phyloP scores from a whole-genome alignment of 1,140 invertebrate genomes.

The Calliopsis andreniformis region DNA sequence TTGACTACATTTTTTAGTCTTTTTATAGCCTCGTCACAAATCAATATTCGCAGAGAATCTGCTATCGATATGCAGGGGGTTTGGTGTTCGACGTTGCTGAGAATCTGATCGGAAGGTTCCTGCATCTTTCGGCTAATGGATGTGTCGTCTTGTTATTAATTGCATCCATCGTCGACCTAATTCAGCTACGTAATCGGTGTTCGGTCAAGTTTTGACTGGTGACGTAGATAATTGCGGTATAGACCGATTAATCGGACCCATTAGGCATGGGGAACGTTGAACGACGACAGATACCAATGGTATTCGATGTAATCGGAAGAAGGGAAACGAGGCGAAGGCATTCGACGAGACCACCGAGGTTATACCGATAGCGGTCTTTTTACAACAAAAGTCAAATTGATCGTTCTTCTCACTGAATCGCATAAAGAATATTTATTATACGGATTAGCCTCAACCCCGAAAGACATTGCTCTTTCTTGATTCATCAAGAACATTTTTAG shows the following conservation, averaged over 20 bases:
- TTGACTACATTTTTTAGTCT: background rate
- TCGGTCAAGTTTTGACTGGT: constrained; percentile 57
- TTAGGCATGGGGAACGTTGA: constrained; percentile 57
- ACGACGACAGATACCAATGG: constrained; percentile 51
- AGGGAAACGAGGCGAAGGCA: constrained; percentile 24
- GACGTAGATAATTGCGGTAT: constrained; percentile 56
- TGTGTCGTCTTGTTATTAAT: constrained; percentile 65
- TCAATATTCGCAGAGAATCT: constrained; percentile 33
- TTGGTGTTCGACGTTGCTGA: constrained; percentile 22
- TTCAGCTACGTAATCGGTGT: constrained; percentile 58
- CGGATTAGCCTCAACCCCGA: background rate
- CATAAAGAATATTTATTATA: constrained; percentile 12
- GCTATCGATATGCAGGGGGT: constrained; percentile 18
- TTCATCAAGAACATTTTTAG: too few species aligned
- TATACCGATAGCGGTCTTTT: constrained; percentile 50
- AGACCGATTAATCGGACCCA: constrained; percentile 63
- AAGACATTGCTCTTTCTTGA: background rate
- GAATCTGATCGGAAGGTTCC: constrained; percentile 26
- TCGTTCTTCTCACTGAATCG: constrained; percentile 20
- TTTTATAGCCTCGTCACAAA: constrained; percentile 16
- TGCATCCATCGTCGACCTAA: constrained; percentile 55
- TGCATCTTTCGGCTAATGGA: constrained; percentile 55
- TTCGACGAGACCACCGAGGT: constrained; percentile 56
- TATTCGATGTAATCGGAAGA: constrained; percentile 51
- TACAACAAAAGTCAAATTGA: constrained; percentile 34